phyloP scores from a whole-genome alignment of 53 echinoderm and acorn worm genomes.

The Temnopleurus reevesii region DNA sequence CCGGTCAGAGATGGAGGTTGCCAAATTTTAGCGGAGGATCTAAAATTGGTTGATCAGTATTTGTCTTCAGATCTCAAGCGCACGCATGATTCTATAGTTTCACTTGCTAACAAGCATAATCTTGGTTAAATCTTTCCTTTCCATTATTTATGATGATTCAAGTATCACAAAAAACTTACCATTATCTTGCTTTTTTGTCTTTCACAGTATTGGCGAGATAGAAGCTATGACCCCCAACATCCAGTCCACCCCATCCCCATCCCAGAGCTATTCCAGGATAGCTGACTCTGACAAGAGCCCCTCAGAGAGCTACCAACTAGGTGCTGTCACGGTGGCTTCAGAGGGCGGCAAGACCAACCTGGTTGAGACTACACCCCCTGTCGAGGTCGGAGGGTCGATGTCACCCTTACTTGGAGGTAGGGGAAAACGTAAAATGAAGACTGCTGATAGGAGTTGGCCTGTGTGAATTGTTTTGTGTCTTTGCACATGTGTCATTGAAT shows the following conservation, averaged over 20 bases:
- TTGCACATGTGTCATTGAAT: background rate
- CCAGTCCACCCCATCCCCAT: constrained; percentile 51
- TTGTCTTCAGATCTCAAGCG: too few relatives aligned
- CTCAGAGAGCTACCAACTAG: constrained; percentile 82
- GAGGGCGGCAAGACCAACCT: constrained; percentile 45
- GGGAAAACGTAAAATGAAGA: constrained; percentile 44
- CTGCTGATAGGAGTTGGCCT: constrained; percentile 62
- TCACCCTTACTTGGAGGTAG: constrained; percentile 73
- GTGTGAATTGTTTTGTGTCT: too few relatives aligned
- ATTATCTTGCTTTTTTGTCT: background rate
- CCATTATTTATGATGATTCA: background rate
- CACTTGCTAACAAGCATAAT: too few relatives aligned
- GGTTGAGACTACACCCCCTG: constrained; percentile 57
- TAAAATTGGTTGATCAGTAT: too few relatives aligned
- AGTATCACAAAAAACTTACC: background rate
- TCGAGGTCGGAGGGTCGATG: constrained; percentile 49
- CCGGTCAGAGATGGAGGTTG: too few relatives aligned
- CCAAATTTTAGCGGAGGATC: too few relatives aligned
- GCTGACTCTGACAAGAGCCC: background rate
- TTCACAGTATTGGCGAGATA: constrained; percentile 65
- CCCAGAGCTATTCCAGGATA: constrained; percentile 42
- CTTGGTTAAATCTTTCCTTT: too few relatives aligned
- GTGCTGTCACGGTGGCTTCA: constrained; percentile 66
- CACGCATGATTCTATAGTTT: too few relatives aligned
- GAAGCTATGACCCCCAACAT: constrained; percentile 67